phyloP scores from a whole-genome alignment of 2,888 invertebrate species.

The Melinaea menophilus region DNA sequence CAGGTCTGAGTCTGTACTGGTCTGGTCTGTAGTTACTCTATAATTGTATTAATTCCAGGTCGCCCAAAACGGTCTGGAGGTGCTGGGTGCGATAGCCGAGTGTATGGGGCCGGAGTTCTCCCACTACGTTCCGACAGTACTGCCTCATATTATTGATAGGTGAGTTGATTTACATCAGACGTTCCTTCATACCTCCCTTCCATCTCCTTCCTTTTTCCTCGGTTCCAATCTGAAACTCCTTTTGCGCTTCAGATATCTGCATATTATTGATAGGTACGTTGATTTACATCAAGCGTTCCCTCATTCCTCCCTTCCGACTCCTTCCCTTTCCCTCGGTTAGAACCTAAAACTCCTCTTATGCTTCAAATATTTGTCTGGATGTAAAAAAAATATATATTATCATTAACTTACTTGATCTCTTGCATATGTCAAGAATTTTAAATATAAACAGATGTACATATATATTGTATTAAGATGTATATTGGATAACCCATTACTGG shows the following conservation, averaged over 20 bases:
- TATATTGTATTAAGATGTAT: too few species aligned
- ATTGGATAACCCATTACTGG: background rate
- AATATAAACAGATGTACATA: too few species aligned
- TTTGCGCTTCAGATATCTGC: constrained; percentile 61
- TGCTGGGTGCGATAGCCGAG: constrained; percentile 90
- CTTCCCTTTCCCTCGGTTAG: too few species aligned
- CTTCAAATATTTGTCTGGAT: constrained; percentile 53
- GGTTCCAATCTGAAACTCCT: too few species aligned
- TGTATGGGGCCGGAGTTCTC: constrained; percentile 92
- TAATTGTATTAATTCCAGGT: constrained; percentile 77
- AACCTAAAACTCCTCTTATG: too few species aligned
- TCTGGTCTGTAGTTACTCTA: background rate
- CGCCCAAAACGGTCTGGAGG: constrained; percentile 93
- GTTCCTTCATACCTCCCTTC: too few species aligned
- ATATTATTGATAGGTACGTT: constrained; percentile 87
- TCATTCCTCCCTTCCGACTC: too few species aligned
- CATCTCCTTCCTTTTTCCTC: too few species aligned
- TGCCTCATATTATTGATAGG: constrained; percentile 90
- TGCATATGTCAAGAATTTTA: too few species aligned
- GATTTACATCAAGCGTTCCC: background rate
- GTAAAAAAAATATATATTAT: too few species aligned
- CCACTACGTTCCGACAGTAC: constrained; percentile 88
- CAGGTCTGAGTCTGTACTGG: background rate
- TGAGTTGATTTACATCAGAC: constrained; percentile 49
- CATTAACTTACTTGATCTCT: too few species aligned